phyloP scores from a whole-genome alignment of 2,888 invertebrate species.

The Malacosoma neustria region DNA sequence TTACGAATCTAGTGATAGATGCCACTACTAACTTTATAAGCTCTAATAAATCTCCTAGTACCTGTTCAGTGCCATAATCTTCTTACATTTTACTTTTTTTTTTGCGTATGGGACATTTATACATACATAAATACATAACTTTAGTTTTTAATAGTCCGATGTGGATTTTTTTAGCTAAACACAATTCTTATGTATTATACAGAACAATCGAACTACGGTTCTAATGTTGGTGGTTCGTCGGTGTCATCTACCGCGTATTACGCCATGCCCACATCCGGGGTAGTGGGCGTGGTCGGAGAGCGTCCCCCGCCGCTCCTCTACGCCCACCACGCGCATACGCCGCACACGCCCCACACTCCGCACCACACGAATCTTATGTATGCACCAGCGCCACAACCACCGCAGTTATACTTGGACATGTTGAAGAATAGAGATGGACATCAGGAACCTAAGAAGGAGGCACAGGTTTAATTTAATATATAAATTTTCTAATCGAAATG shows the following conservation, averaged over 20 bases:
- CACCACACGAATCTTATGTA: conserved; percentile 51
- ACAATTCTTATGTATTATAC: no score
- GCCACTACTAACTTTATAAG: no score
- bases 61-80: no score
- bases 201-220: conserved; percentile 58
- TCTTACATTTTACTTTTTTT: no score
- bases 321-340: conserved; percentile 57
- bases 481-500: no score
- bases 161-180: no score
- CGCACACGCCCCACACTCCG: conserved; percentile 43
- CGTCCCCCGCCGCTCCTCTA: conserved; percentile 58
- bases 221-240: conserved; percentile 40
- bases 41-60: no score
- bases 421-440: conserved; percentile 56
- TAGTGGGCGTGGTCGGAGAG: conserved; percentile 54
- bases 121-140: no score
- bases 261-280: conserved; percentile 54
- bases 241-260: conserved; percentile 50
- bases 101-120: no score
- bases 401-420: conserved; percentile 57
- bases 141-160: no score
- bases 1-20: no score
- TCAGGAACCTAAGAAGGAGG: conserved; percentile 51
- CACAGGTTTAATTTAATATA: conserved; percentile 30
- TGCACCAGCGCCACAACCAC: conserved; percentile 53